Base-by-base conservation (phyloP, 2,888 invertebrate genomes). In the Meiosimyza decipiens region DNA sequence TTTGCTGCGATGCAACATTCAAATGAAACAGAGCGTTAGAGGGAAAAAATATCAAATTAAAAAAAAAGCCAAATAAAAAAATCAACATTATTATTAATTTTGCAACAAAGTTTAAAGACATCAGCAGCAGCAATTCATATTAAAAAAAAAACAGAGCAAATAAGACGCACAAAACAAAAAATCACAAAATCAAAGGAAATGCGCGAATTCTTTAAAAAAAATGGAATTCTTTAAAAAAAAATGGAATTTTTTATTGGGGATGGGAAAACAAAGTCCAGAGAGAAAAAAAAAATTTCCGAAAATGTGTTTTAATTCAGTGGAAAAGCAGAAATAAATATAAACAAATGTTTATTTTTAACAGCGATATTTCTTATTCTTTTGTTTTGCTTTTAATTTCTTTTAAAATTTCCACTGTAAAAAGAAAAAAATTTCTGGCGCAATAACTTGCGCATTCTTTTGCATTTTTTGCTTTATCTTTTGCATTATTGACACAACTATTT, bases 231-330 rank as follows among this genome's bases (percentile, higher is more conserved):
- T 40, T 40, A 40, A 62, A 62, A 33, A 40, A 62, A 62, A 33
- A 40, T n/a, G 40, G 40, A 40, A 40, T 40, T 40, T 40, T 40
- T 40, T 40, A 40, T 40, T 40, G 40, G 40, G 40, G 47, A n/a
- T 13, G 16, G 6, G 18, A 28, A 3, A 4, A 57, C 3, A 40
- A 40, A 62, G 47, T 13, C 28, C 13, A 22, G 22, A 22, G 57
- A 22, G 22, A 18, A n/a, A 62, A 13, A 63, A 40, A 49, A 63
- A 63, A 49, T 63, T 49, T 63, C 49, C 63, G 63, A 49, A 40
- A 63, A 63, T 63, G 63, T 63, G 63, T 63, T 63, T 63, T 63
- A 63, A 63, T 63, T 40, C 62, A 6, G 16, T 62, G 63, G 49
- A 63, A 47, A 63, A 49, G 49, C 63, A 49, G 47, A 33, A 63